Evolutionary conservation across 2,797 vertebrate species (phyloP), one percentile per base, ranked within the genome.

Genomic region (Bucorvus abyssinicus): DNA sequence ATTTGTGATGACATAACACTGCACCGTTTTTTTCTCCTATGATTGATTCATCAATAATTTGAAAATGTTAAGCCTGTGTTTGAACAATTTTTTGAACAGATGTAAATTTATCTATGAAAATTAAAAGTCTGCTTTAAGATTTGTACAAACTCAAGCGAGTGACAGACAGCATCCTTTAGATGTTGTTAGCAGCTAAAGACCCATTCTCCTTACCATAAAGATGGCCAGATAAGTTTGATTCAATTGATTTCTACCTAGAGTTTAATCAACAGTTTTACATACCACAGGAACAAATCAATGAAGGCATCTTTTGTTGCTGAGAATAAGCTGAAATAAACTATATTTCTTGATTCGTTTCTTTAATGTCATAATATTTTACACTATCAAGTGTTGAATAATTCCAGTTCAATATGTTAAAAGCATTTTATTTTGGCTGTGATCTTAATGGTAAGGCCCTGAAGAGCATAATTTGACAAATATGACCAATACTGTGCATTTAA

Each of bases 1-100:
- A 95, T 95, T 95, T 73, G 50, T 82, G 81, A 38, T 87, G 91
- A 85, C 64, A 82, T 61, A 78, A 20, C 14, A 9, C 22, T 55
- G 67, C 2, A 7, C 19, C 42, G 19, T 49, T 45, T 95, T 96
- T 79, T 94, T 78, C 26, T 88, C 36, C 30, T 71, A 21, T 70
- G 78, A 91, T 79, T 93, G 69, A 90, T 71, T 92, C 5, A 53
- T 56, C 27, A 70, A 63, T 30, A 64, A 56, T 95, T 90, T 67
- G 14, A 93, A 94, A 88, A 88, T 55, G 23, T 42, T 70, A 84
- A 81, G 36, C 18, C 55, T 80, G 27, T 49, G 61, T 89, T 56
- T 63, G 59, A 84, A 76, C 8, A 69, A 40, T 63, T 74, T 64
- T 57, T 77, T 74, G 11, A 89, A 61, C 29, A 70, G 53, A 84